Conservation (phyloP, 2,888 invertebrate genomes). For the Tromatobia lineatoria region DNA sequence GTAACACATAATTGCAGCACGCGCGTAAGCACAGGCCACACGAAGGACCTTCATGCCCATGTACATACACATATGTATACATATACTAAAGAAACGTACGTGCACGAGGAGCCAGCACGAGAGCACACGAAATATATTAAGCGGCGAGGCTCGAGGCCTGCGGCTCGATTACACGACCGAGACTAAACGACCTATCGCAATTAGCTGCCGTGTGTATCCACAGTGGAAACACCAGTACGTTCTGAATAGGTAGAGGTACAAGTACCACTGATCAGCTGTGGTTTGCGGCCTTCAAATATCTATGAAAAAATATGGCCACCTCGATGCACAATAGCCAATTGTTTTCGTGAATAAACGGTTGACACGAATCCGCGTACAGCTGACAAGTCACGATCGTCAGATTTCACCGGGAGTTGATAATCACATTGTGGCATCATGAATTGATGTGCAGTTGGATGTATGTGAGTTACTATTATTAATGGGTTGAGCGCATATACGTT, state of each 20-base stretch:
- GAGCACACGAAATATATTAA: conserved; percentile 51
- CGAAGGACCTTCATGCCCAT: neutral
- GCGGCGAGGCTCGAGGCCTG: conserved; percentile 53
- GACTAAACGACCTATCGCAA: conserved; percentile 61
- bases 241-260: conserved; percentile 10
- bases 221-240: neutral
- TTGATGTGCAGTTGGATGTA: neutral
- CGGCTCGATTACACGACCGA: conserved; percentile 64
- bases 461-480: neutral
- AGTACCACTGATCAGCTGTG: conserved; percentile 24
- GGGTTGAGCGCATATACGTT: no score
- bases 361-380: neutral
- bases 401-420: neutral
- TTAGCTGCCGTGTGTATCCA: conserved; percentile 42
- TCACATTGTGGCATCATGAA: neutral
- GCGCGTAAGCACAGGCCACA: conserved; percentile 38
- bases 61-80: neutral
- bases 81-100: conserved; percentile 7
- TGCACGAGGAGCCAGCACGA: conserved; percentile 23
- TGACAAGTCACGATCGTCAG: neutral
- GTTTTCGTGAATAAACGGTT: neutral
- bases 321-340: neutral
- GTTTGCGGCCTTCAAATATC: neutral
- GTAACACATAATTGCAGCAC: conserved; percentile 67
- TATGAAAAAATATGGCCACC: conserved; percentile 7